Conservation (phyloP, 2,113 vertebrate species). For the Gadus macrocephalus region DNA sequence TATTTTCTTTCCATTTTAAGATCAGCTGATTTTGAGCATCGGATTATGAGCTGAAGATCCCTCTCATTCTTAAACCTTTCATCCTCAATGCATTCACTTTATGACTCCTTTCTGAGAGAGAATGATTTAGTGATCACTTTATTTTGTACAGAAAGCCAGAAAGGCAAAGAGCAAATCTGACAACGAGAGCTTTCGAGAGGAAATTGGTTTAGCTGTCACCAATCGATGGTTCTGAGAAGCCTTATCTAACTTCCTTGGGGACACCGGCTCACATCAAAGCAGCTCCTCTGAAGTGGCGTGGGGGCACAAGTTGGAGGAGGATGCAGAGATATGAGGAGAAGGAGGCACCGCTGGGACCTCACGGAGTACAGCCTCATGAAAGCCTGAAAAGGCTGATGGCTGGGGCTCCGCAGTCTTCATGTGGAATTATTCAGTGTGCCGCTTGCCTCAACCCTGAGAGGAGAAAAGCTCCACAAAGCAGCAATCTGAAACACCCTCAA, state of each 20-base stretch:
- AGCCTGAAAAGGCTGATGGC: conserved; percentile 45
- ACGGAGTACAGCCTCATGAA: conserved; percentile 58
- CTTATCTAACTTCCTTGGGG: conserved; percentile 4
- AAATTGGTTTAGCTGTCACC: too few species aligned
- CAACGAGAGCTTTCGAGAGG: too few species aligned
- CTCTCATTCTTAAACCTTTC: too few species aligned
- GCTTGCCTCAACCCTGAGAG: conserved; percentile 33
- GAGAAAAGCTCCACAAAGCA: conserved; percentile 23
- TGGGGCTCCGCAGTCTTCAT: conserved; percentile 56
- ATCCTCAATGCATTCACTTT: too few species aligned
- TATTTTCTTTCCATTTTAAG: too few species aligned
- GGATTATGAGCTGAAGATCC: too few species aligned
- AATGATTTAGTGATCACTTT: too few species aligned
- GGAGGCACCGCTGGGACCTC: conserved; percentile 34
- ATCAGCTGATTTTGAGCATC: too few species aligned
- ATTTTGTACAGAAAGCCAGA: too few species aligned
- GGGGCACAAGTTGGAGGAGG: conserved; percentile 35
- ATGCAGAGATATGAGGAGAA: conserved; percentile 17
- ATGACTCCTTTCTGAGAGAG: too few species aligned
- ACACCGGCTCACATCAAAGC: conserved; percentile 37
- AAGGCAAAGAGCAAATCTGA: too few species aligned
- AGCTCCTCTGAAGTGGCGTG: conserved; percentile 56
- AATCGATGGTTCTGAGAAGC: background rate
- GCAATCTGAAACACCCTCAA: conserved; percentile 39
- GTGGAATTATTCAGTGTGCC: conserved; percentile 45